Evolutionary conservation across 1,140 invertebrate genomes (phyloP).

Genomic region (Homarus americanus): DNA sequence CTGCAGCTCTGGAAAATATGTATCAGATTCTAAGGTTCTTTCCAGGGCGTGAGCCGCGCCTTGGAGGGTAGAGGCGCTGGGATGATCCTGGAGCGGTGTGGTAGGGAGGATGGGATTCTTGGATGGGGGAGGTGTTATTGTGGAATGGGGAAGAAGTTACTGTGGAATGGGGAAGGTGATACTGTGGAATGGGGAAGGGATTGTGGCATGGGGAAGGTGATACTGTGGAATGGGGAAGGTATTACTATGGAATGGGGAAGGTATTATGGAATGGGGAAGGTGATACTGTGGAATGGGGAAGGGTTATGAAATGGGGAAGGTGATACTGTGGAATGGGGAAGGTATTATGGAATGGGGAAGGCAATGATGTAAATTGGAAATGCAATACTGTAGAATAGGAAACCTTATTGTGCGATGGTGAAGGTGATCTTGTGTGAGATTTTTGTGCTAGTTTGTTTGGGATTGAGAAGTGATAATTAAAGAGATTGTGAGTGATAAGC

Average conservation of each 20-base stretch:
- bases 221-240: background rate
- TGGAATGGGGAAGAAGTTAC: background rate
- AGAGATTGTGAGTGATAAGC: too few species aligned
- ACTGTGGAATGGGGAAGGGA: background rate
- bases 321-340: background rate
- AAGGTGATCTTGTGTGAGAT: too few species aligned
- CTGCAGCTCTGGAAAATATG: conserved; percentile 1
- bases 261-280: background rate
- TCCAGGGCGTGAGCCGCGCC: background rate
- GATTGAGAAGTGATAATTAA: too few species aligned
- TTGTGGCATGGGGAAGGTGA: background rate
- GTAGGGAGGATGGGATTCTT: background rate
- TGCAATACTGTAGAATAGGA: too few species aligned
- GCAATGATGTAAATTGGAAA: too few species aligned
- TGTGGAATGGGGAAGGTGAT: background rate
- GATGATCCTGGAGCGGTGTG: background rate
- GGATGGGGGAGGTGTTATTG: background rate
- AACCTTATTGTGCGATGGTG: too few species aligned
- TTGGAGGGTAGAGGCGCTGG: too few species aligned
- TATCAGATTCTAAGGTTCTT: conserved; percentile 5
- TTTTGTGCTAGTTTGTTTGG: too few species aligned
- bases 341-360: background rate
- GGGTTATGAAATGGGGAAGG: background rate
- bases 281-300: background rate
- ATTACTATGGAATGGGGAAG: background rate